These are phyloP conservation scores for Agrochola lychnidis DNA, from an alignment of 2,888 invertebrate species.

Conservation along the genomic window DNA sequence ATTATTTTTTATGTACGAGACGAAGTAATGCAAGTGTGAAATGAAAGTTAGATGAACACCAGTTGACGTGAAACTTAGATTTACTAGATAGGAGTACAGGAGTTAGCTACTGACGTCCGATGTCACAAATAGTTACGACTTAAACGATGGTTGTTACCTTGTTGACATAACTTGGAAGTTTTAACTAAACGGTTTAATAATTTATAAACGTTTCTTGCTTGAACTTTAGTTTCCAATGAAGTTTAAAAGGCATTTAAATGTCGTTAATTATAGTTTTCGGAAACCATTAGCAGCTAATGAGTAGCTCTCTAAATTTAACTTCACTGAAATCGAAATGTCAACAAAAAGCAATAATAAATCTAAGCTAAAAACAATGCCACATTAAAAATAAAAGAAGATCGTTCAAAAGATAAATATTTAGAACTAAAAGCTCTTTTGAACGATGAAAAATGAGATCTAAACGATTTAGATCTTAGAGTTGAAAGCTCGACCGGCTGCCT, in stretches of 20 bases:
- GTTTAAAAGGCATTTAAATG: slow-evolving; percentile 9
- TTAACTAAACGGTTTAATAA: slow-evolving; percentile 4
- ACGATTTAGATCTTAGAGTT: slow-evolving; percentile 60
- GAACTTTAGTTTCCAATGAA: slow-evolving; percentile 1
- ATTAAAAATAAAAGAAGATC: slow-evolving; percentile 41
- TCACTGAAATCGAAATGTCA: slow-evolving; percentile 38
- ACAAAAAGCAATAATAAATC: slow-evolving; percentile 39
- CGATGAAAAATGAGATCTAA: slow-evolving; percentile 64
- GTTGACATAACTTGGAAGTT: slow-evolving; percentile 24
- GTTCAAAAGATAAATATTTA: slow-evolving; percentile 62
- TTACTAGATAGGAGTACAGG: slow-evolving; percentile 42
- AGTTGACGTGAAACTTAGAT: slow-evolving; percentile 58
- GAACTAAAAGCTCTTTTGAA: slow-evolving; percentile 60
- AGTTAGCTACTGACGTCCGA: slow-evolving; percentile 43
- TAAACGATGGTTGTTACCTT: slow-evolving; percentile 32
- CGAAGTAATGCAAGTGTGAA: slow-evolving; percentile 71
- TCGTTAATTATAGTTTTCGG: slow-evolving; percentile 15
- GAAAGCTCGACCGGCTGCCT: slow-evolving; percentile 45
- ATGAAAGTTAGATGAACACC: slow-evolving; percentile 68
- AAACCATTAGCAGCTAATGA: slow-evolving; percentile 9
- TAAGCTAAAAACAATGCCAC: slow-evolving; percentile 46
- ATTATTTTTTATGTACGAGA: slow-evolving; percentile 63
- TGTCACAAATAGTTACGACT: slow-evolving; percentile 35
- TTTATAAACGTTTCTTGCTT: slow-evolving; percentile 8
- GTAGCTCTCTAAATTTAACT: slow-evolving; percentile 6